Base-by-base conservation (phyloP, 1,140 invertebrate species). In the Aphidius ervi region DNA sequence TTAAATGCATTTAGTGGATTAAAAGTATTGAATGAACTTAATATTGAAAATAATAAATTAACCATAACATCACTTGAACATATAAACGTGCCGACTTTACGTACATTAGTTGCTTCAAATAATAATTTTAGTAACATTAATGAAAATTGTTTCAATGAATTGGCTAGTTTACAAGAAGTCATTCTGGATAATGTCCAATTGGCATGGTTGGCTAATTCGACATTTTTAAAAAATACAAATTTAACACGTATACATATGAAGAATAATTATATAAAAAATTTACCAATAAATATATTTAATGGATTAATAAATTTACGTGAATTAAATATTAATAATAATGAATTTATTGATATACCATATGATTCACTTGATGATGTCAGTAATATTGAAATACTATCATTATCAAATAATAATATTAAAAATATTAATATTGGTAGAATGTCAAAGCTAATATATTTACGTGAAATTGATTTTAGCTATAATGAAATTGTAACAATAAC, bases 61-160 rank as follows among this genome's bases (percentile, higher is more conserved):
- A 85, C 82, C 52, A 82, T 86, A 0, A 73, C 77, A 7, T 87
- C 89, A 49, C 77, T 92, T 23, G 74, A 83, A 16, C 83, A 84
- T 61, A 76, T 93, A 10, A 86, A 89, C 65, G 85, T 93, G 47
- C 85, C 87, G 4, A 88, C 87, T 39, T 79, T 93, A 61, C 83
- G 87, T 58, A 84, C 85, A 0, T 78, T 95, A 23, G 83, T 85
- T 62, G 73, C 91, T 6, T 89, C 89, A 4, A 80, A 84, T 53
- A 94, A 94, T 72, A 91, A 93, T 74, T 89, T 93, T 68, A 87
- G 84, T 31, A 80, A 86, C 48, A 77, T 91, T 46, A 84, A 85
- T 48, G 83, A 85, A 16, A 82, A 82, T 62, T 85, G 88, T 20
- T 84, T 94, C 54, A 84, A 87, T 50, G 88, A 89, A 42, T 73